phyloP scores from a whole-genome alignment of 2,888 invertebrate species.

The Latheticus oryzae region DNA sequence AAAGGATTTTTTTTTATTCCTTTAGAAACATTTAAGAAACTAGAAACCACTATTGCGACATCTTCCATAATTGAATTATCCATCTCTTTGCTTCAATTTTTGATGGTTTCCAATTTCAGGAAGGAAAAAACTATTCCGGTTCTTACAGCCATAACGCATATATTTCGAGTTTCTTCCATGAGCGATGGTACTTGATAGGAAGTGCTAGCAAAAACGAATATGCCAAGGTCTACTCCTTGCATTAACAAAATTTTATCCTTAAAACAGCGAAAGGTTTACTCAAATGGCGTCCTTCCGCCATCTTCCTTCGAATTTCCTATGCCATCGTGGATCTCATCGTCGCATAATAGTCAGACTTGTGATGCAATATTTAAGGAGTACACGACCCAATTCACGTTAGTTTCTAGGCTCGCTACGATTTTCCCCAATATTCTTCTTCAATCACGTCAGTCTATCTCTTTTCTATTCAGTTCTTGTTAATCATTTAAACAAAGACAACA shows the following conservation, averaged over 20 bases:
- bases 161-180: neutral
- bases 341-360: slow-evolving; percentile 62
- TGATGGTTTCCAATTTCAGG: slow-evolving; percentile 5
- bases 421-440: slow-evolving; percentile 42
- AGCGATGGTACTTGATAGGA: neutral
- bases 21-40: too few species aligned
- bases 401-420: slow-evolving; percentile 61
- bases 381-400: slow-evolving; percentile 65
- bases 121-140: neutral
- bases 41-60: neutral
- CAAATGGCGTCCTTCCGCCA: slow-evolving; percentile 10
- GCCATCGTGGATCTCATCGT: slow-evolving; percentile 59
- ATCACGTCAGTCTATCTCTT: slow-evolving; percentile 33
- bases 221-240: slow-evolving; percentile 2
- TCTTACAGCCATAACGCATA: neutral
- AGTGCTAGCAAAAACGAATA: slow-evolving; percentile 1
- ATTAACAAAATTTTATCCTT: slow-evolving; percentile 1
- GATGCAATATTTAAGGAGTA: slow-evolving; percentile 64
- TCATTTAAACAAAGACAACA: slow-evolving; percentile 20
- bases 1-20: too few species aligned
- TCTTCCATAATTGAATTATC: neutral
- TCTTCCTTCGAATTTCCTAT: slow-evolving; percentile 20
- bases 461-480: slow-evolving; percentile 10
- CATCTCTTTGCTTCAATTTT: slow-evolving; percentile 3
- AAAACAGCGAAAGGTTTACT: neutral